Percentiles rank a stretch among this genome's conserved stretches.
Evolutionary conservation across 1,140 invertebrate species (phyloP).

Genomic region (Conopomorpha cramerella): DNA sequence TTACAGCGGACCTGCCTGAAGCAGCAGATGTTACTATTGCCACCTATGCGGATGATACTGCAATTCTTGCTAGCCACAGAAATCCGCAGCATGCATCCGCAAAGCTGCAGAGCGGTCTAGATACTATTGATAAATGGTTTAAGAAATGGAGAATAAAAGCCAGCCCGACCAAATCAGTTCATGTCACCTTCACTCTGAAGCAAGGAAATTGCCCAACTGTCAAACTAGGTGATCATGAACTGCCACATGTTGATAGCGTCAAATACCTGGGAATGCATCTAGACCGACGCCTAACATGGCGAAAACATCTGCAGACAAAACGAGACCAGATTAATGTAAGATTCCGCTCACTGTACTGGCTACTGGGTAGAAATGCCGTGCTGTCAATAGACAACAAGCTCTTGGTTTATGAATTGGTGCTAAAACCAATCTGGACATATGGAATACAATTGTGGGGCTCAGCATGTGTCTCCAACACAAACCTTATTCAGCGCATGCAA

Average conservation of each 20-base stretch:
- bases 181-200: slow-evolving; percentile 1
- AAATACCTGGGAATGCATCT: slow-evolving; percentile 18
- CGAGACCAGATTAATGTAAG: slow-evolving; percentile 5
- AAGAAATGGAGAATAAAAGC: slow-evolving; percentile 4
- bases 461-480: slow-evolving; percentile 13
- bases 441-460: slow-evolving; percentile 23
- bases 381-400: slow-evolving; percentile 20
- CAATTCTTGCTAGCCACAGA: not conserved
- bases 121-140: not conserved
- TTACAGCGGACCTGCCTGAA: slow-evolving; percentile 2
- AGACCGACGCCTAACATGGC: slow-evolving; percentile 15
- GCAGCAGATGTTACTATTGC: not conserved
- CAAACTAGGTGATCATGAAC: not conserved
- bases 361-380: slow-evolving; percentile 13
- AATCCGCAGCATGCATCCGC: not conserved
- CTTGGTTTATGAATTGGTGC: slow-evolving; percentile 17
- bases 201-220: slow-evolving; percentile 1
- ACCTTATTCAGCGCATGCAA: slow-evolving; percentile 12
- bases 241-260: slow-evolving; percentile 1
- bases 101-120: not conserved
- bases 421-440: slow-evolving; percentile 26
- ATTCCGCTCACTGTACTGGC: slow-evolving; percentile 9
- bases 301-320: slow-evolving; percentile 10
- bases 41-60: slow-evolving; percentile 4
- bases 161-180: slow-evolving; percentile 3